These are phyloP conservation scores for Onchidella celtica DNA, from an alignment of 2,888 invertebrate genomes.

Conservation along the genomic window DNA sequence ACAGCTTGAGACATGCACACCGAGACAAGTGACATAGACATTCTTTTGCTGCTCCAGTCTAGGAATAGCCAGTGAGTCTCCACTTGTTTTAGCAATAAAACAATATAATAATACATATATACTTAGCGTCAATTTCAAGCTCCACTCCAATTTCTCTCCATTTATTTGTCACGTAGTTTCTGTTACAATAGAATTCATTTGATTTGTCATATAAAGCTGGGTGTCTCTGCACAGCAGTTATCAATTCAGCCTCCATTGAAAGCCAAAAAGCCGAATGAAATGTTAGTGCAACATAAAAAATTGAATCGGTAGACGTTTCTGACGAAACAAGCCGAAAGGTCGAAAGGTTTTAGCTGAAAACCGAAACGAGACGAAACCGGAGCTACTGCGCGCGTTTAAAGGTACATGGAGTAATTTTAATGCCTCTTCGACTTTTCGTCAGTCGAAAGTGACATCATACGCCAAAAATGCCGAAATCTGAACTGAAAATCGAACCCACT, in stretches of 20 bases:
- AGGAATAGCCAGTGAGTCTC: no score
- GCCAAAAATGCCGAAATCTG: background rate
- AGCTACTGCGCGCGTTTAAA: background rate
- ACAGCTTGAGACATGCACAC: no score
- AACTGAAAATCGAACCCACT: background rate
- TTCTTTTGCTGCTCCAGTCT: no score
- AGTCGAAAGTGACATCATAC: background rate
- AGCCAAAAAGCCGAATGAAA: background rate
- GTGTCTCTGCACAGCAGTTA: conserved; percentile 5
- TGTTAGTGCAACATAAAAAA: background rate
- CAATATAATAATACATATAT: no score
- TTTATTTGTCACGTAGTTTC: background rate
- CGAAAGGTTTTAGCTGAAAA: background rate
- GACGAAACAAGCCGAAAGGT: background rate
- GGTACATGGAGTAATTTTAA: background rate
- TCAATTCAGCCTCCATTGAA: background rate
- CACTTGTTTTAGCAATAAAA: no score
- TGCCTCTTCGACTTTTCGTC: background rate
- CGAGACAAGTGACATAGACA: no score
- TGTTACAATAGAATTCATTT: conserved; percentile 5
- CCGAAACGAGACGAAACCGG: background rate
- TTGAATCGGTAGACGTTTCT: background rate
- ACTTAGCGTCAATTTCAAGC: background rate
- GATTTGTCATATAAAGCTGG: conserved; percentile 2
- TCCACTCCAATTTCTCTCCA: background rate